These are phyloP conservation scores for Enteromius radiatus DNA, from an alignment of 2,797 vertebrate species.

Conservation along the genomic window DNA sequence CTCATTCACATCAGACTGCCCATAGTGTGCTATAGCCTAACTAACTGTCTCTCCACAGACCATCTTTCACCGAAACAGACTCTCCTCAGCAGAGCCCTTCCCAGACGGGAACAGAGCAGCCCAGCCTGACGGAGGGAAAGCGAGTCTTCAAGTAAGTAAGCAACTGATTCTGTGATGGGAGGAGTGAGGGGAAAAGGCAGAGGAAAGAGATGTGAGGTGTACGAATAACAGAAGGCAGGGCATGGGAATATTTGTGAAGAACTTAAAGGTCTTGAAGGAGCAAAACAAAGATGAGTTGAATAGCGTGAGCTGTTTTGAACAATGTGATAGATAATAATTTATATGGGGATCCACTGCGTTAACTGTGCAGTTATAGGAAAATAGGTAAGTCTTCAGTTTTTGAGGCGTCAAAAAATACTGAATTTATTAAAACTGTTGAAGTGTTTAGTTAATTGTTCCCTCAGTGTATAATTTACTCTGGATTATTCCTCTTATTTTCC, in stretches of 20 bases:
- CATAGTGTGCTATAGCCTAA: conserved; percentile 35
- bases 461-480: background rate
- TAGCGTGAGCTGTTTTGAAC: background rate
- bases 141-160: conserved; percentile 83
- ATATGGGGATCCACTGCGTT: background rate
- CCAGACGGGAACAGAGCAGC: background rate
- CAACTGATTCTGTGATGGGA: background rate
- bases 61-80: conserved; percentile 52
- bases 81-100: conserved; percentile 55
- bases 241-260: conserved; percentile 2
- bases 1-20: background rate
- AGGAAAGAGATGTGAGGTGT: background rate
- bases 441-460: background rate
- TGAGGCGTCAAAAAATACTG: background rate
- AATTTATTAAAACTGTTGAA: background rate
- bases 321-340: background rate
- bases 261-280: background rate
- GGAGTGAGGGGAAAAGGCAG: background rate
- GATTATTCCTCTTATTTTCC: background rate
- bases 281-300: conserved; percentile 8
- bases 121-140: conserved; percentile 68
- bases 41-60: conserved; percentile 60
- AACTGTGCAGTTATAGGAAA: background rate
- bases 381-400: background rate
- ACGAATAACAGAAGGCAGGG: conserved; percentile 1